Evolutionary conservation across 2,888 invertebrate species (phyloP), one percentile per base, ranked within the genome.

Genomic region (Imbricaverruca yamaguchii): DNA sequence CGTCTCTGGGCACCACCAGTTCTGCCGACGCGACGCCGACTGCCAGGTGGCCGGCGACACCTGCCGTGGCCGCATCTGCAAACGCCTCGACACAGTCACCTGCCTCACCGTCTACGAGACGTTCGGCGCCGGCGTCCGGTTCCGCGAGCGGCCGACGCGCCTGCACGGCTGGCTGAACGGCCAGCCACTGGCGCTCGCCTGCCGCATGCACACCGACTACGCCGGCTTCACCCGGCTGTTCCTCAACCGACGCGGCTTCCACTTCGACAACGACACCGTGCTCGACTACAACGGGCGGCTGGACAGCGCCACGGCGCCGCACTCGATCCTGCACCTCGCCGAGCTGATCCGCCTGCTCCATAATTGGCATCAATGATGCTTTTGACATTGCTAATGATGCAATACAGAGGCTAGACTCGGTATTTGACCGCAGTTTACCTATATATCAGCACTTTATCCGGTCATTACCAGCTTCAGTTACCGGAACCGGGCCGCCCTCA

Each of bases 41-140:
- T 67, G 67, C 25, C 23, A 3, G 67, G 67, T 0, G 11, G 13
- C 10, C 23, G 67, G 67, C 25, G 67, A 67, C 23, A 1, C 13
- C 67, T 67, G 67, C 67, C 67, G 67, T 9, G 67, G 67, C 25
- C 67, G 67, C 12, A 25, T 67, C 12, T 67, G 67, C 67, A 67
- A 25, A 25, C 23, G 25, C 0, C 67, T 67, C 7, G 12, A 10
- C 6, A 10, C 67, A 12, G 67, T 67, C 67, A 67, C 67, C 67
- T 67, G 67, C 25, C 67, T 25, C n/a, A 25, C 25, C 67, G 25
- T 67, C 67, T 25, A 25, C 67, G 25, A 67, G 25, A 25, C 23
- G 67, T 67, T 67, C 25, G 25, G 67, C 11, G 67, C 67, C 25
- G 67, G 13, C 12, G 67, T 13, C n/a, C 23, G 67, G n/a, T 67